Evolutionary conservation across 2,888 invertebrate genomes (phyloP).

Genomic region (Vesta saturnalis): DNA sequence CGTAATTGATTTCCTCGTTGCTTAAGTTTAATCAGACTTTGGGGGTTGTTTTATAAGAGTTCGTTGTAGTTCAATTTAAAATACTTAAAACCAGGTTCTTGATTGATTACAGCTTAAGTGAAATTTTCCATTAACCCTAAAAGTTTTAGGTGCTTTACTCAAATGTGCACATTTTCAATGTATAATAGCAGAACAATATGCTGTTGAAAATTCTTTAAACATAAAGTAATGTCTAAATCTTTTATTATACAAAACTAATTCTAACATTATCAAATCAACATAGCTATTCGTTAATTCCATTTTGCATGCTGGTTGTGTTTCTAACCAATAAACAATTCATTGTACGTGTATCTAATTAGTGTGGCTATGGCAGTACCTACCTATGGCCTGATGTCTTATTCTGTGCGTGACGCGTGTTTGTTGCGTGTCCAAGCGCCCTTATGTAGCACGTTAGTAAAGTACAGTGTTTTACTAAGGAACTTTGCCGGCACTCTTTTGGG

Average conservation of each 20-base stretch:
- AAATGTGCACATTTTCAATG: background rate
- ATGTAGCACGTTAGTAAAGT: slow-evolving; percentile 30
- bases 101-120: slow-evolving; percentile 4
- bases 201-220: background rate
- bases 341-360: slow-evolving; percentile 48
- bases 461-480: slow-evolving; percentile 30
- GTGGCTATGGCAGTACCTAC: slow-evolving; percentile 35
- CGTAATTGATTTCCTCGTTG: slow-evolving; percentile 60
- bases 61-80: slow-evolving; percentile 43
- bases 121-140: slow-evolving; percentile 1
- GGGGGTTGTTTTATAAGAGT: slow-evolving; percentile 51
- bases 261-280: background rate
- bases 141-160: background rate
- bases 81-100: slow-evolving; percentile 26
- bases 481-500: slow-evolving; percentile 35
- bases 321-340: slow-evolving; percentile 48
- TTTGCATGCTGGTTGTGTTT: slow-evolving; percentile 30
- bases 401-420: slow-evolving; percentile 46
- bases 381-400: slow-evolving; percentile 49
- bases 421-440: slow-evolving; percentile 44
- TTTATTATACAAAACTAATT: no score
- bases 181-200: background rate
- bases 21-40: slow-evolving; percentile 55
- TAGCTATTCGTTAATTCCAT: slow-evolving; percentile 19
- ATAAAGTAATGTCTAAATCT: background rate